Percentiles rank a stretch among this genome's conserved stretches.
phyloP scores from a whole-genome alignment of 2,797 vertebrate genomes.

The Pantherophis alleghaniensis region DNA sequence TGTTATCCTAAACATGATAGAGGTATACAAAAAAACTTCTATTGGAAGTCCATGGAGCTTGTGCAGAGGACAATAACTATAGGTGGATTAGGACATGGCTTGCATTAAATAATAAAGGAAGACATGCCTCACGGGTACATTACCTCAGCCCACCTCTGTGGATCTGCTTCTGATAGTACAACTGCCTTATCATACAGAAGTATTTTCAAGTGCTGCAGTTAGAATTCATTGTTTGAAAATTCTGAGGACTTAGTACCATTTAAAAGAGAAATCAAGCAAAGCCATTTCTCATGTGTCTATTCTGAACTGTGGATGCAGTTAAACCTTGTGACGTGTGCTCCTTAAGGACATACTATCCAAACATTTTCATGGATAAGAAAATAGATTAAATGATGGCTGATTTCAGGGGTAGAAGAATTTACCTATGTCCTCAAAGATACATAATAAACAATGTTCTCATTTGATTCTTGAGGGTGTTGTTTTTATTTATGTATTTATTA shows the following conservation, averaged over 20 bases:
- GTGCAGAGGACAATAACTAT: not conserved
- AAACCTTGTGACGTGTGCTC: conserved; percentile 21
- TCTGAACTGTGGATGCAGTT: conserved; percentile 34
- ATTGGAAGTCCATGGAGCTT: not conserved
- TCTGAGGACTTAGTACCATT: not conserved
- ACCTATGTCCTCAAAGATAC: conserved; percentile 57
- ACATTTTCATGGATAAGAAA: conserved; percentile 43
- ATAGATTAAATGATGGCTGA: conserved; percentile 58
- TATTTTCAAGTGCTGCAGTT: not conserved
- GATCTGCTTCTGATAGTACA: not conserved
- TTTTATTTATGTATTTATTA: conserved; percentile 41
- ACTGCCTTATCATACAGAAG: not conserved
- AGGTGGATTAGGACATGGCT: not conserved
- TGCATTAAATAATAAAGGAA: not conserved
- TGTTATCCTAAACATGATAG: too few relatives aligned
- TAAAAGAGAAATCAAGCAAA: not conserved
- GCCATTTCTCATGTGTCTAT: rapidly evolving
- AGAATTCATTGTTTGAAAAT: not conserved
- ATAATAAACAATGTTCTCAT: conserved; percentile 57
- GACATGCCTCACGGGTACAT: not conserved
- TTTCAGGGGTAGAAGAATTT: conserved; percentile 50
- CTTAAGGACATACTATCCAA: conserved; percentile 49
- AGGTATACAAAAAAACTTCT: not conserved
- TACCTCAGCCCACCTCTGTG: not conserved
- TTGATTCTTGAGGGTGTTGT: conserved; percentile 54